These are phyloP conservation scores for Axis porcinus DNA, from an alignment of 2,113 vertebrate species.

Conservation along the genomic window DNA sequence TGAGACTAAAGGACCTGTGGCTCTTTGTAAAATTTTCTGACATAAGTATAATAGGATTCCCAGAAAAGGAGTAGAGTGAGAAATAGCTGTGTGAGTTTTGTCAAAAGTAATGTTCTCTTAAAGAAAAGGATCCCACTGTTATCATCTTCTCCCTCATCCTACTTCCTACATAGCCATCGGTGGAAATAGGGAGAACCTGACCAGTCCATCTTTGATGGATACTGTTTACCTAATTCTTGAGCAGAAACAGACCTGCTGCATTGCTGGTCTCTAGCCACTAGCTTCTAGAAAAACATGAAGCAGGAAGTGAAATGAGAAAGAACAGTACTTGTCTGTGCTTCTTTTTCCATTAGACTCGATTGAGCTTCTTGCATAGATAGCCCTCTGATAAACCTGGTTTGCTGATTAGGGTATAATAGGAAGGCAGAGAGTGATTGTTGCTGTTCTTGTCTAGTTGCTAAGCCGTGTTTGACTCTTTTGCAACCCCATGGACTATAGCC, in stretches of 20 bases:
- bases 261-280: neutral
- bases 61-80: neutral
- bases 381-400: neutral
- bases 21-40: neutral
- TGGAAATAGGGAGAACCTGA: neutral
- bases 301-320: neutral
- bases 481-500: neutral
- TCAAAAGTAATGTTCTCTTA: neutral
- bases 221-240: neutral
- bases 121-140: neutral
- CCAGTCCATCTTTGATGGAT: accelerated
- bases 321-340: neutral
- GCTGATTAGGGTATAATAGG: neutral
- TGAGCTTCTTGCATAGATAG: neutral
- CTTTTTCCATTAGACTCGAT: neutral
- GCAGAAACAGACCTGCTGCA: neutral
- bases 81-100: neutral
- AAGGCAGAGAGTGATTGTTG: neutral
- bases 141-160: neutral
- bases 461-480: neutral
- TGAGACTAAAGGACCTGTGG: neutral
- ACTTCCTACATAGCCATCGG: neutral
- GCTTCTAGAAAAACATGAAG: neutral
- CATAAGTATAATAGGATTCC: neutral
- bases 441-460: neutral